Conservation (phyloP, 2,888 invertebrate genomes). For the Papilio gigon region DNA sequence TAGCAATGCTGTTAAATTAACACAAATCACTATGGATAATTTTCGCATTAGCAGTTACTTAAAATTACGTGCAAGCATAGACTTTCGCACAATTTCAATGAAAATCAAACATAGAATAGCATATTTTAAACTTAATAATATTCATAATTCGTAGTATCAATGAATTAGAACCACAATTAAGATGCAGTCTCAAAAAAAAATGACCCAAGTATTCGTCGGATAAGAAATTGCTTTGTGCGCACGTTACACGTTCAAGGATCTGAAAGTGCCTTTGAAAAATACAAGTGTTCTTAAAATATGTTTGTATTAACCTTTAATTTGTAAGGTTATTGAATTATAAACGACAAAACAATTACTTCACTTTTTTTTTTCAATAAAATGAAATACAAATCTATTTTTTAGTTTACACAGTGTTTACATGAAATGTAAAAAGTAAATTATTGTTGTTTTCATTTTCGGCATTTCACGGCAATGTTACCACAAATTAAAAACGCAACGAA, state of each 20-base stretch:
- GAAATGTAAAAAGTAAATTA: no score
- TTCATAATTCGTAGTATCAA: background rate
- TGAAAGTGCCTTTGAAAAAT: slow-evolving; percentile 16
- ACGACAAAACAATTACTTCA: background rate
- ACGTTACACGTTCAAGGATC: slow-evolving; percentile 9
- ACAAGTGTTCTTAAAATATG: slow-evolving; percentile 13
- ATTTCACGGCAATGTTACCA: no score
- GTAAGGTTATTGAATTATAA: background rate
- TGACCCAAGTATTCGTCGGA: slow-evolving; percentile 3
- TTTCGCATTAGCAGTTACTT: slow-evolving; percentile 1
- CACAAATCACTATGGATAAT: background rate
- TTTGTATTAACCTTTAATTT: slow-evolving; percentile 10
- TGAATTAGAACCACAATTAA: background rate
- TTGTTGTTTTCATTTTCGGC: background rate
- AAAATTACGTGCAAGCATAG: background rate
- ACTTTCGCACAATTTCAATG: background rate
- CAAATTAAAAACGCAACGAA: background rate
- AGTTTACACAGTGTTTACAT: no score
- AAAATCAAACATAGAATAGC: background rate
- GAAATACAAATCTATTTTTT: no score
- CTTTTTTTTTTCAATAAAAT: background rate
- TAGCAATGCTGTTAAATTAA: background rate
- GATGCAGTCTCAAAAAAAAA: slow-evolving; percentile 13
- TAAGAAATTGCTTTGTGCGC: slow-evolving; percentile 17
- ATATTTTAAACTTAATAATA: background rate